Percentiles rank a stretch among this genome's conserved stretches.
Evolutionary conservation across 2,888 invertebrate genomes (phyloP).

Genomic region (Polylopha cassiicola): DNA sequence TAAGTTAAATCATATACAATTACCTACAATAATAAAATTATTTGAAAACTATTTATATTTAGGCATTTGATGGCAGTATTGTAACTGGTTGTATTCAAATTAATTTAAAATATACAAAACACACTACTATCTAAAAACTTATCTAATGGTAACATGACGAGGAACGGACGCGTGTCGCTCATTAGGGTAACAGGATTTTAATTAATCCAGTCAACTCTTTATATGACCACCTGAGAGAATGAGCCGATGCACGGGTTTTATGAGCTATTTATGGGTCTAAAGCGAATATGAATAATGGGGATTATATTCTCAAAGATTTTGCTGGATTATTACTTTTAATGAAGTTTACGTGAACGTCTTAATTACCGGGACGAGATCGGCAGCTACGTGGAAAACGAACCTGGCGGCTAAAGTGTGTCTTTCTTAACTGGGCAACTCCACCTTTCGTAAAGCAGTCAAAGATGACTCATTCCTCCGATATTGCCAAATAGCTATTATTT

Average conservation of each 20-base stretch:
- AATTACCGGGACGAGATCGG: conserved; percentile 20
- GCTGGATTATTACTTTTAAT: background rate
- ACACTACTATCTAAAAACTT: conserved; percentile 63
- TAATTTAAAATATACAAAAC: conserved; percentile 66
- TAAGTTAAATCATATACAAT: conserved; percentile 48
- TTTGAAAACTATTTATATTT: conserved; percentile 57
- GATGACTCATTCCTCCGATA: too few relatives aligned
- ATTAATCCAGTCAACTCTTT: too few relatives aligned
- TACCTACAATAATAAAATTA: conserved; percentile 54
- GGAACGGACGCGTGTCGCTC: conserved; percentile 71
- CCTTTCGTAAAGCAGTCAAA: too few relatives aligned
- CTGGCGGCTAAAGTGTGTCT: conserved; percentile 12
- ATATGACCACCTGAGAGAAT: too few relatives aligned
- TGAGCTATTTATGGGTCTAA: too few relatives aligned
- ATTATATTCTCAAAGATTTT: too few relatives aligned
- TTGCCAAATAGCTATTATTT: too few relatives aligned
- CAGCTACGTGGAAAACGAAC: conserved; percentile 11
- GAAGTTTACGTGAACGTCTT: conserved; percentile 5
- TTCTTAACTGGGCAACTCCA: too few relatives aligned
- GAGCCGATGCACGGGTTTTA: too few relatives aligned
- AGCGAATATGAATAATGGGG: too few relatives aligned
- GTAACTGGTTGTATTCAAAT: conserved; percentile 71
- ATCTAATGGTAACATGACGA: conserved; percentile 75
- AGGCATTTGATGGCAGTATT: conserved; percentile 77
- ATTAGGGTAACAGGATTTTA: conserved; percentile 69